Base-by-base conservation (phyloP, 2,888 invertebrate genomes). In the Nudaria mundana region DNA sequence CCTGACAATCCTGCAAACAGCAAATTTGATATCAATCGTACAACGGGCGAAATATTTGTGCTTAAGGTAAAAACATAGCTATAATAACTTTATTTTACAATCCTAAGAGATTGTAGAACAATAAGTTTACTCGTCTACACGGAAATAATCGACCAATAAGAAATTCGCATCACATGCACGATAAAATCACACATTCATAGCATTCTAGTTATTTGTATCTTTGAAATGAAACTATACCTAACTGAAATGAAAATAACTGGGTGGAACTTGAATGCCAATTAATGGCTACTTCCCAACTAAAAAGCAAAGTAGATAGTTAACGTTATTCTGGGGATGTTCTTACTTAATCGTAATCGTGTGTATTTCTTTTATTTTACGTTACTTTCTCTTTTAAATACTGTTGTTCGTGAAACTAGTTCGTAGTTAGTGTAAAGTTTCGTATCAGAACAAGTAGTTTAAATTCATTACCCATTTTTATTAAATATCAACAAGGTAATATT, bases 11-110 rank as follows among this genome's bases (percentile, higher is more conserved):
- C 97, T 32, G 95, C 95, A 50, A 97, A 97, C 78, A 97, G 96
- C 89, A 97, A 97, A 90, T 98, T 98, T 76, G 97, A 97, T 81
- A 98, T 98, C 66, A 97, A 98, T 89, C 93, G 97, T 48, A 97
- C 97, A 15, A 95, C 97, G 1, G 98, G 98, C 48, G 97, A 97
- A 86, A 98, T 98, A 84, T 98, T 94, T 80, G 97, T 98, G 10
- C 91, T 97, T 20, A 97, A 97, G 94, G 97, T 97, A n/a, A n/a
- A n/a, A n/a, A n/a, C n/a, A n/a, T n/a, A n/a, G n/a, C n/a, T n/a
- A n/a, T n/a, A n/a, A n/a, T n/a, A n/a, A n/a, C n/a, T n/a, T n/a
- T n/a, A n/a, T n/a, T n/a, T n/a, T n/a, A n/a, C n/a, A n/a, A n/a
- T n/a, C n/a, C n/a, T n/a, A n/a, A n/a, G n/a, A n/a, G n/a, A n/a